phyloP scores from a whole-genome alignment of 2,113 vertebrate species.

The Prietella phreatophila region DNA sequence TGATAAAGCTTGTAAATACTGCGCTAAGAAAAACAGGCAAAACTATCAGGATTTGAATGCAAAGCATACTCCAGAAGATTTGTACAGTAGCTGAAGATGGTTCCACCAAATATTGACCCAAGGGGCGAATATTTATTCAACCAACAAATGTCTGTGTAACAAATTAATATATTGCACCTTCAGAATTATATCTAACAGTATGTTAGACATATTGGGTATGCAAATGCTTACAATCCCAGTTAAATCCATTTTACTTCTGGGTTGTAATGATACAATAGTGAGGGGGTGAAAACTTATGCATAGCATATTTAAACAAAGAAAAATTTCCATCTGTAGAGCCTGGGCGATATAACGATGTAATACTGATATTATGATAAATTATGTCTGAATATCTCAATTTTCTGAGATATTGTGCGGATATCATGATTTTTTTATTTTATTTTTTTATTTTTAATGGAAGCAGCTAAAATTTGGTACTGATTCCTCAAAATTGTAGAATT shows the following conservation, averaged over 20 bases:
- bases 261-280: neutral
- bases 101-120: neutral
- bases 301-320: too few species aligned
- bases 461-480: neutral
- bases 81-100: neutral
- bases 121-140: neutral
- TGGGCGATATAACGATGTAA: neutral
- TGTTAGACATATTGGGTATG: neutral
- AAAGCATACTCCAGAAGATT: neutral
- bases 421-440: neutral
- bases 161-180: neutral
- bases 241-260: neutral
- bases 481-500: neutral
- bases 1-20: too few species aligned
- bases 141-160: neutral
- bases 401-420: neutral
- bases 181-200: neutral
- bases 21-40: too few species aligned
- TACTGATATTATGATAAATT: neutral
- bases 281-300: neutral
- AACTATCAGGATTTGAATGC: neutral
- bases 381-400: neutral
- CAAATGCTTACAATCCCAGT: neutral
- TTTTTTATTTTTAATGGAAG: neutral
- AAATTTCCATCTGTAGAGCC: neutral